Evolutionary conservation across 2,113 vertebrate genomes (phyloP), one percentile per base, ranked within the genome.

Genomic region (Grus americana): DNA sequence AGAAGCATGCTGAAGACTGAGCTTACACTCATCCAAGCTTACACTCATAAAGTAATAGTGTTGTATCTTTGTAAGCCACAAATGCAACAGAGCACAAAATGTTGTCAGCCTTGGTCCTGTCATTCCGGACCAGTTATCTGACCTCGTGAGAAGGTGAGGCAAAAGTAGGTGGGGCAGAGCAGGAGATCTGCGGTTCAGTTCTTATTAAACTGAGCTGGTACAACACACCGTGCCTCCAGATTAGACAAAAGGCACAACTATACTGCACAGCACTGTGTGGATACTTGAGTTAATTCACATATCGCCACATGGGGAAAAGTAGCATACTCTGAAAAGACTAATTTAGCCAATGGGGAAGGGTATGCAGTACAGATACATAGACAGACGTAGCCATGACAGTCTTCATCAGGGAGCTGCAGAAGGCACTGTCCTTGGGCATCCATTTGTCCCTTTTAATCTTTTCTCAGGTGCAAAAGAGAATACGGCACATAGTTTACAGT

Each of bases 1-100:
- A 91, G 54, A 95, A 95, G 63, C 29, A 66, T 10, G 79, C 42
- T 86, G 87, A 75, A 79, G 68, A 65, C 72, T 95, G 96, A 86
- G 88, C 50, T 90, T 89, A 67, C 61, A 67, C 23, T 86, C 67
- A 81, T 63, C 92, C 59, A 95, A 84, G 70, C 49, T 93, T 94
- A 95, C 42, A 38, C 17, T 52, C 70, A 65, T 72, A 78, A 90
- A 91, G 62, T 78, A 95, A 88, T 26, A 2, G 0, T 6, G 13
- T 6, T 55, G 6, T 23, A 75, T 27, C 38, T 81, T 44, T 70
- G 54, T 21, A 81, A 92, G 16, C 5, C 49, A 54, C 70, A 34
- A 42, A 81, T 10, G 47, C 10, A 65, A 79, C 19, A 42, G 36
- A 42, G 29, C 20, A 92, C 30, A 74, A 67, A 70, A 47, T 11